Base-by-base conservation (phyloP, 2,797 vertebrate genomes). In the Pantherophis vulpinus region DNA sequence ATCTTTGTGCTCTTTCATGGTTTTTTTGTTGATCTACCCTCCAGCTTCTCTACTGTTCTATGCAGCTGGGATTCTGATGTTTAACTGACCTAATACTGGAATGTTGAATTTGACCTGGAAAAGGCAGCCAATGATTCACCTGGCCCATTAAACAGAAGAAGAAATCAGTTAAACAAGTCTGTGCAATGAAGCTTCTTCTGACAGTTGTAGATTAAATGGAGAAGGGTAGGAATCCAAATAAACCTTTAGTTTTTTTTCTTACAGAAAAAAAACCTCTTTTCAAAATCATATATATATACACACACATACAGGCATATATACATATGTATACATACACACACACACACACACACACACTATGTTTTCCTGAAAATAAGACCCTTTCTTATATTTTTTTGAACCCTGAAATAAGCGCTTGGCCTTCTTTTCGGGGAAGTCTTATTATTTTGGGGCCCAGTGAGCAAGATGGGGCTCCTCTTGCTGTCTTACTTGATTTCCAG, bases 151-250 rank as follows among this genome's bases (percentile, higher is more conserved):
- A 95, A 70, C 56, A 47, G 83, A 93, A 86, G 25, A 83, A 42
- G 70, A 86, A 94, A 95, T 92, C n/a, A n/a, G 18, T 90, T 94
- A 86, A 91, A 88, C 93, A 96, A 94, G 27, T 94, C 94, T 95
- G 87, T 91, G 56, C 86, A 94, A 93, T 88, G 93, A 95, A 94
- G 94, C 95, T 91, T 63, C 20, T 88, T 90, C 90, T 93, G 92
- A 92, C 32, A 96, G 93, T 54, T 32, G 74, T 95, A 90, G 55
- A 94, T 86, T 95, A 66, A 59, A 89, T 87, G 94, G 87, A 37
- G 10, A 88, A 90, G 90, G 55, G 91, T 54, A 93, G 47, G 94
- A 89, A 89, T 70, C 91, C 16, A 86, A 93, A 87, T 89, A 95
- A 95, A 95, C 42, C 86, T 70, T 92, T 87, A 91, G 42, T 94